Conservation (phyloP, 2,888 invertebrate species). For the Alloplasta piceator region DNA sequence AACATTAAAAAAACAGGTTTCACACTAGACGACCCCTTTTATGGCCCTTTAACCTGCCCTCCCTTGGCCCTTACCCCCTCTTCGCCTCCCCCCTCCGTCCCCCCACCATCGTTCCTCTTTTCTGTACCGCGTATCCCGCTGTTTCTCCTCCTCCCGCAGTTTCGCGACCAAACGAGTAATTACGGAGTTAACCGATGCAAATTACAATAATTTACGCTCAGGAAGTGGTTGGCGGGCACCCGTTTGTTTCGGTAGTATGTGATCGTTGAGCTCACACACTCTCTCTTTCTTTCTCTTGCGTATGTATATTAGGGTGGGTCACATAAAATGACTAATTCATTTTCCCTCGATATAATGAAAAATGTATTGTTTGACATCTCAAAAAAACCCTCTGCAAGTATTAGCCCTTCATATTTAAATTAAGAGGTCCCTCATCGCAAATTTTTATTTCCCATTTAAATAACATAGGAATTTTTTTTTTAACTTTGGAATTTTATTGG, state of each 20-base stretch:
- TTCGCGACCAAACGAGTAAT: slow-evolving; percentile 71
- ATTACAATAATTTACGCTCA: slow-evolving; percentile 79
- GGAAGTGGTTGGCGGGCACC: slow-evolving; percentile 69
- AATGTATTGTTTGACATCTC: too few relatives aligned
- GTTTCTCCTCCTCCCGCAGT: slow-evolving; percentile 11
- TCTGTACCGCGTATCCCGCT: not conserved
- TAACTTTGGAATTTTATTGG: too few relatives aligned
- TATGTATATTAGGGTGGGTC: too few relatives aligned
- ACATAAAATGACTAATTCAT: too few relatives aligned
- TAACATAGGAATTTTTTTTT: too few relatives aligned
- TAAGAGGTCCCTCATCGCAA: too few relatives aligned
- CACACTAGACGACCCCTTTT: too few relatives aligned
- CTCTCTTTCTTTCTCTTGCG: slow-evolving; percentile 35
- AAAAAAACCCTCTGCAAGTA: too few relatives aligned
- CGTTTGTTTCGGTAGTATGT: slow-evolving; percentile 66
- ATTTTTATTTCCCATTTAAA: too few relatives aligned
- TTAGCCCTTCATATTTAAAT: too few relatives aligned
- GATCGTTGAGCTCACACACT: slow-evolving; percentile 43
- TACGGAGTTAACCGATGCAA: slow-evolving; percentile 79
- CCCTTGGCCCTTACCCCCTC: slow-evolving; percentile 47
- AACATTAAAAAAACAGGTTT: too few relatives aligned
- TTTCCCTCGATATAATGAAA: too few relatives aligned
- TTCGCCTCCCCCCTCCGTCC: slow-evolving; percentile 15
- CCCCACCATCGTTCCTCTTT: slow-evolving; percentile 6
- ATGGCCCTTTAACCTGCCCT: slow-evolving; percentile 78